Conservation (phyloP, 2,797 vertebrate species). For the Tangara arthus region DNA sequence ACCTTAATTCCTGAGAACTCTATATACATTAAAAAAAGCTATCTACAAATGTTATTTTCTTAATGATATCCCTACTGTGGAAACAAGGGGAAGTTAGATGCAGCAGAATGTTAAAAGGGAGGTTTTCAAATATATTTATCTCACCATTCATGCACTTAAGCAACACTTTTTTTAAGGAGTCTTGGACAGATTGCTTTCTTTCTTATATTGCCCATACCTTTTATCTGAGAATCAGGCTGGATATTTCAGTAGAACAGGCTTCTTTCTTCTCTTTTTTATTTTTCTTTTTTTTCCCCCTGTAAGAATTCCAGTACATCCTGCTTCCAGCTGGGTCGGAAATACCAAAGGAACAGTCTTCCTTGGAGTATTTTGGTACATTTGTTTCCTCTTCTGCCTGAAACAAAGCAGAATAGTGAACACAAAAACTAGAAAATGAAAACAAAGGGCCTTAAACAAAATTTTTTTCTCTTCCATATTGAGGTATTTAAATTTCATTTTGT, state of each 20-base stretch:
- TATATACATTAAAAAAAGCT: neutral
- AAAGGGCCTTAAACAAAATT: neutral
- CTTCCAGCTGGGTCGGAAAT: slow-evolving; percentile 59
- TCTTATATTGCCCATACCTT: neutral
- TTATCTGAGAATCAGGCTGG: neutral
- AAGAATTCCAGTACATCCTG: slow-evolving; percentile 18
- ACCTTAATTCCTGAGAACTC: neutral
- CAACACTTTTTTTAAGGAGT: neutral
- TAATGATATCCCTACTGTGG: neutral
- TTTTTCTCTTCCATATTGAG: neutral
- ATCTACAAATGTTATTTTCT: neutral
- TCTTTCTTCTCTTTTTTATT: neutral
- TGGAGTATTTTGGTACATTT: slow-evolving; percentile 24
- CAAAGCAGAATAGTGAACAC: neutral
- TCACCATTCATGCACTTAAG: neutral
- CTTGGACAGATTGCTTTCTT: neutral
- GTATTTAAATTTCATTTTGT: neutral
- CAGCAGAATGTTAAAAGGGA: neutral
- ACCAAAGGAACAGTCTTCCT: neutral
- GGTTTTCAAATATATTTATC: neutral
- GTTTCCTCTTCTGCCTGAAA: slow-evolving; percentile 21
- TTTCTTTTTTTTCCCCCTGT: neutral
- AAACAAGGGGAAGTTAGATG: neutral
- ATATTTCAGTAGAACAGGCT: neutral
- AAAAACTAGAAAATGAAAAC: neutral